phyloP scores from a whole-genome alignment of 2,113 vertebrate genomes.

The Odocoileus virginianus region DNA sequence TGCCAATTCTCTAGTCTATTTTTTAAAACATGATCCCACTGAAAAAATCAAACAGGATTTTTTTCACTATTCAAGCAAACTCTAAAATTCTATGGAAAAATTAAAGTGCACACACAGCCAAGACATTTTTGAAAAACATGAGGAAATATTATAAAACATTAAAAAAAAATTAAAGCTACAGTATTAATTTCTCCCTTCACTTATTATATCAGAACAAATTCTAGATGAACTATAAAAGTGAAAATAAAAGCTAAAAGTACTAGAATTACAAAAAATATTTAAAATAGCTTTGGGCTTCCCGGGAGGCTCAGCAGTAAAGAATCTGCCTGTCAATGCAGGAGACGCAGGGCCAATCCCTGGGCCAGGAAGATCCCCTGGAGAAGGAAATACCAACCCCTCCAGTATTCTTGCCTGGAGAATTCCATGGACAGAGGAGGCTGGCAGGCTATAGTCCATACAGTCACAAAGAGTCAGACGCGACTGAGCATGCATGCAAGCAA shows the following conservation, averaged over 20 bases:
- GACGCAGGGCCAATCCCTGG: neutral
- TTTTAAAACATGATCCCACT: neutral
- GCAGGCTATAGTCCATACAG: neutral
- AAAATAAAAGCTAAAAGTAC: neutral
- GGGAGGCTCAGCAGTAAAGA: neutral
- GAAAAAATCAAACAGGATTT: neutral
- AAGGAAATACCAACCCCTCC: neutral
- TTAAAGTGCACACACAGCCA: neutral
- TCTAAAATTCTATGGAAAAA: neutral
- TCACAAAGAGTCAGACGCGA: neutral
- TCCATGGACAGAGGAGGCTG: neutral
- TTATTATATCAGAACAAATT: conserved; percentile 9
- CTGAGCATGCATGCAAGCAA: neutral
- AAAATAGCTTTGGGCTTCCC: neutral
- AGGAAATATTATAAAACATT: neutral
- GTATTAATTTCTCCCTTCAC: neutral
- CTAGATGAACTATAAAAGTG: neutral
- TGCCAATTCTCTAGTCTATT: neutral
- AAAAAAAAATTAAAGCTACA: neutral
- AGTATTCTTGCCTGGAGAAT: neutral
- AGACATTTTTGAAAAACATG: neutral
- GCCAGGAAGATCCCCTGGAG: neutral
- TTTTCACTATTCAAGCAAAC: neutral
- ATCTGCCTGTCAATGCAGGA: neutral
- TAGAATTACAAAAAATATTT: neutral